These are phyloP conservation scores for Brotogeris chrysoptera DNA, from an alignment of 2,797 vertebrate genomes.

Conservation along the genomic window DNA sequence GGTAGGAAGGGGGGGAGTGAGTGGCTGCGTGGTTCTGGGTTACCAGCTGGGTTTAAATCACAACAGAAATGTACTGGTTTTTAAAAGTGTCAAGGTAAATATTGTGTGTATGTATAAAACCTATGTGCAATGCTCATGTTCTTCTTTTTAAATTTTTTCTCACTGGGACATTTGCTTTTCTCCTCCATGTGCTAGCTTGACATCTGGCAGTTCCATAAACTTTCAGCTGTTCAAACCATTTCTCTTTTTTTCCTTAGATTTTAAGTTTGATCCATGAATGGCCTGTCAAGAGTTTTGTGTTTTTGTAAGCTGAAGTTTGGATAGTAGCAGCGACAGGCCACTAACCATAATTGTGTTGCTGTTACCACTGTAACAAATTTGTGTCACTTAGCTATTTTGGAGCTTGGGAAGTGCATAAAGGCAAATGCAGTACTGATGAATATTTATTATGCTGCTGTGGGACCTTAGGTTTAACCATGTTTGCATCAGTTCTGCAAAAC, in stretches of 20 bases:
- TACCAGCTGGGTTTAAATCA: too few species aligned
- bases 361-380: conserved; percentile 63
- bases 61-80: not conserved
- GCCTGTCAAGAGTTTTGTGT: conserved; percentile 57
- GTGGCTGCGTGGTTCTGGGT: too few species aligned
- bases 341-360: conserved; percentile 67
- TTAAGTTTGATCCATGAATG: conserved; percentile 46
- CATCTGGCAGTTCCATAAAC: not conserved
- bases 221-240: conserved; percentile 18
- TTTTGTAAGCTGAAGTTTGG: conserved; percentile 44
- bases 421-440: conserved; percentile 31
- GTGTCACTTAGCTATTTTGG: conserved; percentile 55
- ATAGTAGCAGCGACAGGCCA: conserved; percentile 50
- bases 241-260: conserved; percentile 11
- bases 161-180: not conserved
- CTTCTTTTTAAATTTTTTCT: not conserved
- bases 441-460: conserved; percentile 35
- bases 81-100: not conserved
- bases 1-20: too few species aligned
- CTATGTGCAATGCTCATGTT: rapidly evolving
- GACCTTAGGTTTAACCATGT: conserved; percentile 24
- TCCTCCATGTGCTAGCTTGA: not conserved
- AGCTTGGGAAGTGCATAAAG: conserved; percentile 53
- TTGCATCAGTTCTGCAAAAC: conserved; percentile 31
- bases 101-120: not conserved